Conservation (phyloP, 2,113 vertebrate species). For the Hydrolagus affinis region DNA sequence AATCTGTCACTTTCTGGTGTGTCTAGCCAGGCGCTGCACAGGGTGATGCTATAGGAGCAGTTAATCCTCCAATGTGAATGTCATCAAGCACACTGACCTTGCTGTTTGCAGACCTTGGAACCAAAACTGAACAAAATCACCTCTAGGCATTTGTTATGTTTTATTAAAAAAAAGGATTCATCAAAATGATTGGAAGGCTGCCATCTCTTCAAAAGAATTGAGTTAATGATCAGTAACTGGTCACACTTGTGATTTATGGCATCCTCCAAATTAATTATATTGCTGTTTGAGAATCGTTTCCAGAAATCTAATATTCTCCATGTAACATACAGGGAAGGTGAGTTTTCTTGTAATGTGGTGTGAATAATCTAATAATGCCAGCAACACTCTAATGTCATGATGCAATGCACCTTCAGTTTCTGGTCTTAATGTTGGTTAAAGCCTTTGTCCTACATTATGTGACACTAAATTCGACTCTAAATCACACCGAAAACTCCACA, state of each 20-base stretch:
- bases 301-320: neutral
- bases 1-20: no score
- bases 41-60: no score
- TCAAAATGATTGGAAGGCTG: neutral
- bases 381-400: neutral
- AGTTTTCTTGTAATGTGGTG: neutral
- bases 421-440: neutral
- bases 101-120: neutral
- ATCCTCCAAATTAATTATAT: neutral
- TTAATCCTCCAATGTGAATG: neutral
- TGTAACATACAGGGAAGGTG: neutral
- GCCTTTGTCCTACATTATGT: neutral
- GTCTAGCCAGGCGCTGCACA: no score
- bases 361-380: neutral
- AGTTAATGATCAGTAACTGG: neutral
- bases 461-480: neutral
- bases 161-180: neutral
- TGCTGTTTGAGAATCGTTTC: no score
- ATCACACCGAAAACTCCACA: neutral
- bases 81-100: neutral
- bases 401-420: neutral
- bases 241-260: neutral
- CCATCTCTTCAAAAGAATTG: neutral
- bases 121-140: neutral
- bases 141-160: neutral